Base-by-base conservation (phyloP, 2,113 vertebrate species). In the Vombatus ursinus region DNA sequence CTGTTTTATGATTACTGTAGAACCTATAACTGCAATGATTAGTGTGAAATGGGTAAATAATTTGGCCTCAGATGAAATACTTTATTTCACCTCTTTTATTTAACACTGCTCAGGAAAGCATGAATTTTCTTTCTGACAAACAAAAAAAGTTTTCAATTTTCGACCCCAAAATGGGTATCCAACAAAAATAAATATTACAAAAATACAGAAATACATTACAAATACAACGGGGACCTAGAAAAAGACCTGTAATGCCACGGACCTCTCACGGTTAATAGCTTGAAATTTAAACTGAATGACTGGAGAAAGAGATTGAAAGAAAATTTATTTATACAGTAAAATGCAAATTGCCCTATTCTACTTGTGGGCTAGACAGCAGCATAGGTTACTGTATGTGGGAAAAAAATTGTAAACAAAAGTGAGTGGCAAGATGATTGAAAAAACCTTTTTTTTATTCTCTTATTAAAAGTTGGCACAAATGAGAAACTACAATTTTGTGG, bases 401-500 rank as follows among this genome's bases (percentile, higher is more conserved):
- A 53, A 3, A 50, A 92, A 90, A 50, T n/a, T 52, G n/a, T 89
- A 97, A 47, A 47, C 68, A 96, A 97, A 97, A 89, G 47, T 84
- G 68, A 84, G n/a, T 96, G 92, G 12, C 48, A 91, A 96, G 91
- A 50, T 92, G n/a, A 91, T 77, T 52, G 37, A 4, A 28, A 1
- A 84, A 84, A 22, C 16, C 84, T 92, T 44, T 51, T 48, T 44
- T 97, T 97, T 96, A 89, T 97, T 97, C 96, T 95, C 92, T 97
- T 97, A 97, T 95, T 98, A 97, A 97, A 98, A 89, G 49, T 94
- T 97, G 92, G 95, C 96, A 98, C 96, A 98, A 98, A 96, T 97
- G 47, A 98, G 93, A 97, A 98, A 93, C 97, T 98, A 98, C 92
- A 98, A 95, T 98, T 98, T 98, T 97, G 93, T 97, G 93, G 19